These are phyloP conservation scores for Dryadula phaetusa DNA, from an alignment of 2,888 invertebrate genomes.

Conservation along the genomic window DNA sequence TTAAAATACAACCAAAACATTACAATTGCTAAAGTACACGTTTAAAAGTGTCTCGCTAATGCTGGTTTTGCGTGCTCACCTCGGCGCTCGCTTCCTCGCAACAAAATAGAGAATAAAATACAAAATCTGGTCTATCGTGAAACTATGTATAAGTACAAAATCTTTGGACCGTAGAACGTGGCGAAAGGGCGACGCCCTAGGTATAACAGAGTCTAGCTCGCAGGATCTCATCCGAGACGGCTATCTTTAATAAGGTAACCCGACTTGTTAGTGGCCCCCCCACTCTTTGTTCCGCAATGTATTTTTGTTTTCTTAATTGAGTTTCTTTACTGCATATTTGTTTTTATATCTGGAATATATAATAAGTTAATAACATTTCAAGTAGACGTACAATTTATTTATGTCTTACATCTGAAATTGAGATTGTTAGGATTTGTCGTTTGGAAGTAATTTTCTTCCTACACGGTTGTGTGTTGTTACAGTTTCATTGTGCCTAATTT, in stretches of 20 bases:
- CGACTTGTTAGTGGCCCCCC: slow-evolving; percentile 42
- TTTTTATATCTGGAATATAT: neutral
- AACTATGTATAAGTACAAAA: slow-evolving; percentile 49
- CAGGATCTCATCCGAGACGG: slow-evolving; percentile 56
- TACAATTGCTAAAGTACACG: slow-evolving; percentile 23
- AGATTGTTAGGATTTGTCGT: slow-evolving; percentile 1
- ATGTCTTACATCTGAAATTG: neutral
- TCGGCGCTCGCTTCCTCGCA: slow-evolving; percentile 10
- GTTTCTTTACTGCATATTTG: slow-evolving; percentile 5
- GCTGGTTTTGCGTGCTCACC: slow-evolving; percentile 20
- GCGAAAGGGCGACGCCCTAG: slow-evolving; percentile 67
- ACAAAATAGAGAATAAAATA: slow-evolving; percentile 33
- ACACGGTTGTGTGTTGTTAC: slow-evolving; percentile 25
- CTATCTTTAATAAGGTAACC: slow-evolving; percentile 50
- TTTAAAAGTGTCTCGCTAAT: slow-evolving; percentile 11
- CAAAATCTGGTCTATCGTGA: slow-evolving; percentile 42
- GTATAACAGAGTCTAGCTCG: slow-evolving; percentile 61
- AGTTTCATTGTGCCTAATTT: slow-evolving; percentile 23
- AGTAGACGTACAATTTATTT: neutral
- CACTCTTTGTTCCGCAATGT: slow-evolving; percentile 35
- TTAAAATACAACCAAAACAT: slow-evolving; percentile 3
- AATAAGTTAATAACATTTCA: neutral
- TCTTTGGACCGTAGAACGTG: slow-evolving; percentile 62
- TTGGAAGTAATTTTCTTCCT: slow-evolving; percentile 22
- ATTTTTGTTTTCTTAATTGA: slow-evolving; percentile 38